Evolutionary conservation across 2,113 vertebrate genomes (phyloP), one percentile per base, ranked within the genome.

Genomic region (Saguinus imperator): DNA sequence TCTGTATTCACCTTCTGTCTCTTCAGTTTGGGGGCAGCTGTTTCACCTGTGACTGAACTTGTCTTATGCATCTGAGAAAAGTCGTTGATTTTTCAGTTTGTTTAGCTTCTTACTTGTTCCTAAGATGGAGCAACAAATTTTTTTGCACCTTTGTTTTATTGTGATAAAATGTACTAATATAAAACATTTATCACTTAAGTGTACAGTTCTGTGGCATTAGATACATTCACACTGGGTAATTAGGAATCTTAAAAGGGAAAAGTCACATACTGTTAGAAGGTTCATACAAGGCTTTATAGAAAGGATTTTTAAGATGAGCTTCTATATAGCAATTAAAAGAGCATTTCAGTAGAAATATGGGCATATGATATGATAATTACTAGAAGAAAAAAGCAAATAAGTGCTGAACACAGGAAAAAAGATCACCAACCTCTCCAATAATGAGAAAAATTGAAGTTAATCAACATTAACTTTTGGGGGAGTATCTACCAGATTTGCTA

Each of bases 381-480:
- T 35, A 84, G 48, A 88, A 96, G 50, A 90, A 89, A 76, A 95
- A 90, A 64, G 32, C 16, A 64, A 32, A 13, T 91, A 86, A 70
- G 79, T 92, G 64, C 3, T 37, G 50, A 89, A 70, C 35, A 73
- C 9, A 5, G 50, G 20, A 2, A 9, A 35, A 50, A 50, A 81
- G 68, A 29, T 64, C 40, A 75, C 6, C 57, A 73, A 27, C 35
- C 9, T 64, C 57, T 95, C 43, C 32, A 92, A 8, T 87, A 87
- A 87, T 84, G n/a, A 91, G 92, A 89, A 18, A 96, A 94, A 48
- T 82, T 40, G 9, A 84, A 89, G 72, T 73, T 95, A 94, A 73
- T 43, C 64, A 81, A 23, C 20, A 45, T 80, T 87, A 94, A 57
- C 8, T 94, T 95, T 86, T 57, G 61, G 85, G 45, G 10, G 10